phyloP scores from a whole-genome alignment of 2,888 invertebrate species.

The Eupeodes latifasciatus region DNA sequence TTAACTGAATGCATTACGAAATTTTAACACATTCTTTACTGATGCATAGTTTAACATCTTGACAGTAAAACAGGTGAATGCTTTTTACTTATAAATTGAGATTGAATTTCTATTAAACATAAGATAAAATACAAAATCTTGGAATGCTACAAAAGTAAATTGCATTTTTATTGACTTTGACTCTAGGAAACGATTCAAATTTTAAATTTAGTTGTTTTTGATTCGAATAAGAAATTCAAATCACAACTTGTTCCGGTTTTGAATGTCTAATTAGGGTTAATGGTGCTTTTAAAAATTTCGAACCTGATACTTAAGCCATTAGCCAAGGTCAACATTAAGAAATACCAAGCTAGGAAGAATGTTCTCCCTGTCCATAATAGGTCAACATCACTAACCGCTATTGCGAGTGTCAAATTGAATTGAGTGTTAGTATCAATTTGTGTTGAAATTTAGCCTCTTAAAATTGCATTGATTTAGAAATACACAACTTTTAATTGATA shows the following conservation, averaged over 20 bases:
- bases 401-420: no score
- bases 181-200: not conserved
- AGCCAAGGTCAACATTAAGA: no score
- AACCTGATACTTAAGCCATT: not conserved
- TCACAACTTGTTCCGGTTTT: not conserved
- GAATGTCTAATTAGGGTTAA: not conserved
- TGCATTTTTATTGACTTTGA: not conserved
- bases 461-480: no score
- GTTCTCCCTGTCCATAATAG: no score
- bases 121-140: not conserved
- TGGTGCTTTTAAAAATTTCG: not conserved
- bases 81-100: not conserved
- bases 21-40: constrained; percentile 13
- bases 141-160: not conserved
- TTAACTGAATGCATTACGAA: constrained; percentile 39
- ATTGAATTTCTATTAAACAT: constrained; percentile 13
- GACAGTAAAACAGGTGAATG: constrained; percentile 25
- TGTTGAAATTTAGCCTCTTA: no score
- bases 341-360: no score
- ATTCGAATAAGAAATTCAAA: not conserved
- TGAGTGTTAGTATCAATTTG: no score
- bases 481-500: no score
- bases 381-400: no score
- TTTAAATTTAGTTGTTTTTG: not conserved
- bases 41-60: not conserved